Conservation (phyloP, 2,888 invertebrate genomes). For the Zootermopsis nevadensis region DNA sequence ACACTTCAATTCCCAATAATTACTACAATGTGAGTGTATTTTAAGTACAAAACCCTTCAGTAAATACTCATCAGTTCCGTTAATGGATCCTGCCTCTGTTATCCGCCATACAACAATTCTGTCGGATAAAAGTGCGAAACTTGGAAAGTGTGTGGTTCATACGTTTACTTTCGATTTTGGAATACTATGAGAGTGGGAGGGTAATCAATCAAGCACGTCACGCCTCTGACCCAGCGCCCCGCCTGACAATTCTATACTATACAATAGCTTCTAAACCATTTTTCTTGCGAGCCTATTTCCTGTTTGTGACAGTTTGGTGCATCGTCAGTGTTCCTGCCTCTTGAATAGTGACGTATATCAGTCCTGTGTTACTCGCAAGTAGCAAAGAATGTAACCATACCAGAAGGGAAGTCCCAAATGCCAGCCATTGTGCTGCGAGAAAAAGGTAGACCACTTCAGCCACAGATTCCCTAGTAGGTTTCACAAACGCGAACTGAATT, state of each 20-base stretch:
- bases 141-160: background rate
- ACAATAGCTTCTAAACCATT: conserved; percentile 46
- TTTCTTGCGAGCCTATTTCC: conserved; percentile 51
- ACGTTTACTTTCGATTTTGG: conserved; percentile 16
- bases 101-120: background rate
- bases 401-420: background rate
- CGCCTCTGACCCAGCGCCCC: background rate
- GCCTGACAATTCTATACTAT: conserved; percentile 28
- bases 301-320: conserved; percentile 51
- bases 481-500: conserved; percentile 28
- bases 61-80: too few species aligned
- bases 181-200: background rate
- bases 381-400: conserved; percentile 1
- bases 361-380: background rate
- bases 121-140: background rate
- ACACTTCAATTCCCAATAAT: too few species aligned
- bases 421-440: background rate
- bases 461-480: conserved; percentile 29
- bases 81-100: too few species aligned
- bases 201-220: conserved; percentile 40
- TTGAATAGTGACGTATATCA: conserved; percentile 38
- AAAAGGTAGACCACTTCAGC: background rate
- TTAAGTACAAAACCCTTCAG: too few species aligned
- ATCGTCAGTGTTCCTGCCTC: conserved; percentile 42
- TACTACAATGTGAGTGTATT: too few species aligned